Evolutionary conservation across 2,113 vertebrate species (phyloP), one percentile per base, ranked within the genome.

Genomic region (Merops nubicus): DNA sequence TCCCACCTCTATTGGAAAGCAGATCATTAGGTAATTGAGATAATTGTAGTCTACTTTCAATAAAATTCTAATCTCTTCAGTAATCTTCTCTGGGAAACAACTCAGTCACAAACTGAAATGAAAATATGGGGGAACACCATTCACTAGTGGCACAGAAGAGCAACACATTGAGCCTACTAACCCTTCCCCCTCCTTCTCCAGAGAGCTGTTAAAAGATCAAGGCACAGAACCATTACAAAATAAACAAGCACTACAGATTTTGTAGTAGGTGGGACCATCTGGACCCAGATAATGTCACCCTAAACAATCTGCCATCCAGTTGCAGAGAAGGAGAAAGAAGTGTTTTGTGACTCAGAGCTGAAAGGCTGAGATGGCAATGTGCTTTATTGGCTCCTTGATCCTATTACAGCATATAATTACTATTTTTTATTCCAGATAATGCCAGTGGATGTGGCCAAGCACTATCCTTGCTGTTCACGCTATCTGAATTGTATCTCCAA

Each of bases 201-300:
- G 84, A 92, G 53, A 75, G 45, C 90, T 95, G 60, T 94, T 97
- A 93, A 97, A 96, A 97, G 95, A 96, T 93, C 96, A 96, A 91
- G 95, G 84, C 80, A 90, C 21, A 95, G 91, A 95, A 88, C 68
- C 85, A 78, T 64, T 77, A 81, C 36, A 91, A 91, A 96, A 91
- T 79, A 97, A 97, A 97, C 43, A 95, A 95, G 88, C 31, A 82
- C 22, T 63, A 75, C 96, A 86, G 91, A 94, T 91, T 96, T 94
- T 93, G 80, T 50, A 89, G 93, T 97, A 95, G 96, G 95, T 96
- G 91, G 92, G 56, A 95, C 97, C 97, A 96, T 97, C 95, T 98
- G 96, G 73, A 93, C 48, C 33, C 73, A 85, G 75, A 70, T 69
- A 88, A 96, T 85, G 67, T 85, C 94, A 97, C 84, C 90, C 96